These are phyloP conservation scores for Halcyon chelicuti DNA, from an alignment of 2,797 vertebrate genomes.

Conservation along the genomic window DNA sequence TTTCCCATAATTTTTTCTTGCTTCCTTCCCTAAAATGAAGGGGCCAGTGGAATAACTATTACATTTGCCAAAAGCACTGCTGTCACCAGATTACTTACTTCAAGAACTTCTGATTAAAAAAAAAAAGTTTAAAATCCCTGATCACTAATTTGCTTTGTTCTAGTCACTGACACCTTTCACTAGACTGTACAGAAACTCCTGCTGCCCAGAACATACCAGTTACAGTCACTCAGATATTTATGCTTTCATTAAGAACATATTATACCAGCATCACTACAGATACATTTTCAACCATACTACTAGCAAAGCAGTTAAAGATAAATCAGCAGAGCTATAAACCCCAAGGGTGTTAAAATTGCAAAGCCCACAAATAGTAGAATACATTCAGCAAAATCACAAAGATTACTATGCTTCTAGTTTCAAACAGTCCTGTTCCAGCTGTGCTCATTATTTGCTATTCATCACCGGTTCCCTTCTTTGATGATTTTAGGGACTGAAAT, in stretches of 20 bases:
- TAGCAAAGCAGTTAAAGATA: slow-evolving; percentile 23
- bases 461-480: not conserved
- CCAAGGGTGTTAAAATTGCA: slow-evolving; percentile 22
- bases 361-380: slow-evolving; percentile 52
- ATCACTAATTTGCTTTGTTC: not conserved
- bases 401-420: slow-evolving; percentile 39
- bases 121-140: not conserved
- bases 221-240: not conserved
- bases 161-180: not conserved
- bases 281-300: not conserved
- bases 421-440: slow-evolving; percentile 27
- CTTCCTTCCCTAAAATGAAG: not conserved
- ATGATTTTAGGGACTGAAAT: not conserved
- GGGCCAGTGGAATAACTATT: not conserved
- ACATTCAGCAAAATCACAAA: slow-evolving; percentile 30
- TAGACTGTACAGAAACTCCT: not conserved
- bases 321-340: slow-evolving; percentile 7
- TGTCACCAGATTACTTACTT: not conserved
- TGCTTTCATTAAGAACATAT: slow-evolving; percentile 22
- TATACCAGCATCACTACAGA: not conserved
- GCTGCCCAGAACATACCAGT: not conserved
- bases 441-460: slow-evolving; percentile 61
- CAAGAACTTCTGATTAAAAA: not conserved
- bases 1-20: not conserved
- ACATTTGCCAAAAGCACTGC: not conserved